A percentile compares a stretch with the other conserved stretches of the same genome.
phyloP scores from a whole-genome alignment of 2,888 invertebrate species.

The Drosophila demipolita region DNA sequence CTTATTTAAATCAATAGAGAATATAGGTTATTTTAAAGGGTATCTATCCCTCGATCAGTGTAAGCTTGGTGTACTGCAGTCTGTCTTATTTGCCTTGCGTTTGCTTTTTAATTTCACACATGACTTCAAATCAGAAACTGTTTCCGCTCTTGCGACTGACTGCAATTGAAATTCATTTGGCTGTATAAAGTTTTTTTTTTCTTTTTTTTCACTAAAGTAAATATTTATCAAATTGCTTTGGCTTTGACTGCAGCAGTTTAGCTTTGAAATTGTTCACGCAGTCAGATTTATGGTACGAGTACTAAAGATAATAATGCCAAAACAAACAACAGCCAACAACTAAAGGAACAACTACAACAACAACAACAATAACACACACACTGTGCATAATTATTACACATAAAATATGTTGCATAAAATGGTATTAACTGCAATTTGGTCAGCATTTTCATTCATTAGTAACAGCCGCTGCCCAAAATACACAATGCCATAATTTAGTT shows the following conservation, averaged over 20 bases:
- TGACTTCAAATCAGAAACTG: constrained; percentile 55
- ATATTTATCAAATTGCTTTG: constrained; percentile 50
- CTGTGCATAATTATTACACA: constrained; percentile 61
- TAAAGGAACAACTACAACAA: constrained; percentile 8
- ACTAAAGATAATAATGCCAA: constrained; percentile 51
- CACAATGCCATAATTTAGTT: constrained; percentile 46
- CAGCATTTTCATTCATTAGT: constrained; percentile 62
- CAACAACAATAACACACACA: constrained; percentile 11
- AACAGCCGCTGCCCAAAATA: constrained; percentile 51
- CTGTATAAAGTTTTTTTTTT: constrained; percentile 2
- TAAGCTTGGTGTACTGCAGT: too few relatives aligned
- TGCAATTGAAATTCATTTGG: constrained; percentile 54
- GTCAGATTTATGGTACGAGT: constrained; percentile 17
- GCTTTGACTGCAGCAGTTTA: constrained; percentile 20
- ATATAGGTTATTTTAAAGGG: neutral
- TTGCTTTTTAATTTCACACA: constrained; percentile 74
- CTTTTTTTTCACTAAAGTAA: constrained; percentile 19
- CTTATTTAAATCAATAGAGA: neutral
- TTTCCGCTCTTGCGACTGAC: constrained; percentile 40
- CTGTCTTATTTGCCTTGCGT: constrained; percentile 30
- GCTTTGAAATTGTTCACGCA: constrained; percentile 22
- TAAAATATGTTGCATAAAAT: constrained; percentile 70
- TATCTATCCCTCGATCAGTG: constrained; percentile 3
- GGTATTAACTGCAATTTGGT: constrained; percentile 55
- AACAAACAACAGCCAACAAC: constrained; percentile 37